Percentiles rank a stretch among this genome's conserved stretches.
phyloP scores from a whole-genome alignment of 2,113 vertebrate genomes.

The rabbit (Oryctolagus cuniculus) region DNA sequence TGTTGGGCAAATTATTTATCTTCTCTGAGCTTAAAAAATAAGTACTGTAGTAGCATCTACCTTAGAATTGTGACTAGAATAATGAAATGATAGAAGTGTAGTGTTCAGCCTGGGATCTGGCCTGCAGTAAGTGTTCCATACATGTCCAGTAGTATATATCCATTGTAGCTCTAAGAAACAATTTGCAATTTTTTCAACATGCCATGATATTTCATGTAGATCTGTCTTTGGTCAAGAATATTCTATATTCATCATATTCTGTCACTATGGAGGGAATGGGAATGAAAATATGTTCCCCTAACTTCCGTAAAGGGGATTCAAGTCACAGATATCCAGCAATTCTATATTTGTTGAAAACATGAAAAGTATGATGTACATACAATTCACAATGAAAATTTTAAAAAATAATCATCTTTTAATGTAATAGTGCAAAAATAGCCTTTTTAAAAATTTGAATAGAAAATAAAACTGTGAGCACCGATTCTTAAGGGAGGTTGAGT shows the following conservation, averaged over 20 bases:
- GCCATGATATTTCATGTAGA: not conserved
- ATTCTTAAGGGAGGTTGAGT: not conserved
- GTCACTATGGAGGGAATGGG: not conserved
- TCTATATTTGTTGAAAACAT: not conserved
- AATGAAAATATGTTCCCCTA: not conserved
- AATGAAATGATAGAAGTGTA: not conserved
- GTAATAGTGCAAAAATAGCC: not conserved
- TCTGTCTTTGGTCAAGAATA: conserved; percentile 20
- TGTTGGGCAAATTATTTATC: conserved; percentile 1
- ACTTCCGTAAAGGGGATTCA: not conserved
- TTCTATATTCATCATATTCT: not conserved
- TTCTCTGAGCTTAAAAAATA: not conserved
- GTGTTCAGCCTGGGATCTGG: not conserved
- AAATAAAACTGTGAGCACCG: not conserved
- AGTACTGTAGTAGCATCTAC: not conserved
- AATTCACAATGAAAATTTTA: not conserved
- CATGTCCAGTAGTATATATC: not conserved
- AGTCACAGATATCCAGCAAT: not conserved
- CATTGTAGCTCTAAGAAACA: not conserved
- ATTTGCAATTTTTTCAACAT: not conserved
- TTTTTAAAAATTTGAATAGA: conserved; percentile 12
- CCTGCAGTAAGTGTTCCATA: not conserved
- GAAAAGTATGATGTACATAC: not conserved
- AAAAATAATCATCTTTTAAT: not conserved
- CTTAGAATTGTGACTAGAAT: not conserved